These are phyloP conservation scores for Vespertilio murinus DNA, from an alignment of 2,797 vertebrate species.

Conservation along the genomic window DNA sequence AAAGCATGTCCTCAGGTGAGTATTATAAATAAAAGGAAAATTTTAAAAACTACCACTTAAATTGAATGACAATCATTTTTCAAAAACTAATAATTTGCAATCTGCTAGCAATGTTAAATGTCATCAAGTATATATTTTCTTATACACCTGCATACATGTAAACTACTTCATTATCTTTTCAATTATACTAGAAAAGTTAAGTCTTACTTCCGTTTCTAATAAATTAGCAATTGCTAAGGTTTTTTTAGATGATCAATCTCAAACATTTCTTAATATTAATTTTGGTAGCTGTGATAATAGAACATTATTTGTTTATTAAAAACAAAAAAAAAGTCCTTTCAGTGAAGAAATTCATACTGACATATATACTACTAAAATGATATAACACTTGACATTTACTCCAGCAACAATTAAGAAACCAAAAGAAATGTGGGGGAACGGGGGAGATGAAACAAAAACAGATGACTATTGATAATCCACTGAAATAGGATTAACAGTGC, in stretches of 20 bases:
- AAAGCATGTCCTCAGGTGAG: background rate
- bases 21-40: background rate
- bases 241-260: slow-evolving; percentile 20
- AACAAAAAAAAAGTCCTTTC: background rate
- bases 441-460: background rate
- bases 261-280: slow-evolving; percentile 34
- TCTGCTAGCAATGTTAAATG: slow-evolving; percentile 1
- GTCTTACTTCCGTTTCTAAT: background rate
- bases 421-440: background rate
- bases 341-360: background rate
- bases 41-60: background rate
- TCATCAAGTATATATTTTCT: background rate
- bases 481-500: background rate
- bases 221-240: background rate
- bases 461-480: background rate
- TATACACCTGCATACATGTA: background rate
- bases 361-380: background rate
- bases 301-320: background rate
- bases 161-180: slow-evolving; percentile 30
- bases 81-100: slow-evolving; percentile 30
- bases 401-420: background rate
- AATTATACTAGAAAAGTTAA: slow-evolving; percentile 19
- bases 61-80: background rate
- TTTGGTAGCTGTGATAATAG: background rate
- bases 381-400: background rate